Base-by-base conservation (phyloP, 64 coral and sea anemone species). In the Hydrozoanthus tunicans region DNA sequence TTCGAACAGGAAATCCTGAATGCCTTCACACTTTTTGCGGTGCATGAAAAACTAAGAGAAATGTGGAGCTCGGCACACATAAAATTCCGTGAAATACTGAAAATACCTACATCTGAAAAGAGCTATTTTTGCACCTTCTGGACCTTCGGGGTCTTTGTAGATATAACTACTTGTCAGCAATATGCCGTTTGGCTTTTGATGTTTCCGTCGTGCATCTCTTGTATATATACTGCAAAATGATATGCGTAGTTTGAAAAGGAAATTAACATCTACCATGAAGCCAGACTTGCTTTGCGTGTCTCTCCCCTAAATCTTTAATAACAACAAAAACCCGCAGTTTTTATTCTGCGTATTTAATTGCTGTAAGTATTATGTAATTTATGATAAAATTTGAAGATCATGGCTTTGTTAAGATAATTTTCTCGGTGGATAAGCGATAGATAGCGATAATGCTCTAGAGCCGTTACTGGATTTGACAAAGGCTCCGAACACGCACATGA, bases 1-100 rank as follows among this genome's bases (percentile, higher is more conserved):
- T 61, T 63, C 7, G 51, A 64, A 82, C 80, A 82, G 80, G 80
- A 65, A 82, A 65, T 82, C 80, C 80, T 82, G 80, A 65, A 82
- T 52, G 26, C 58, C 60, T 62, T 6, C 62, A 32, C 11, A 62
- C 6, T 81, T 23, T 27, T 62, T 43, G 23, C 27, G 27, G 3
- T 51, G 27, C 32, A 43, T 43, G 8, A 76, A 76, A 73, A 27
- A 51, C 3, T 12, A 53, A 76, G 72, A 75, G 27, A 76, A 76
- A 76, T 53, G 27, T 4, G 72, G 14, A 12, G 13, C 3, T 76
- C 5, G 7, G 72, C 72, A 53, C 72, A 10, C 32, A 76, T 5
- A 13, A 12, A 53, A 73, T 4, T 52, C 26, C 6, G 10, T 27
- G 24, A 5, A 27, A 9, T 20, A 6, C 14, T 12, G 9, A 3